A percentile compares a stretch with the other conserved stretches of the same genome.
These are phyloP conservation scores for Chlorospingus semifuscus DNA, from an alignment of 2,797 vertebrate genomes.

Conservation along the genomic window DNA sequence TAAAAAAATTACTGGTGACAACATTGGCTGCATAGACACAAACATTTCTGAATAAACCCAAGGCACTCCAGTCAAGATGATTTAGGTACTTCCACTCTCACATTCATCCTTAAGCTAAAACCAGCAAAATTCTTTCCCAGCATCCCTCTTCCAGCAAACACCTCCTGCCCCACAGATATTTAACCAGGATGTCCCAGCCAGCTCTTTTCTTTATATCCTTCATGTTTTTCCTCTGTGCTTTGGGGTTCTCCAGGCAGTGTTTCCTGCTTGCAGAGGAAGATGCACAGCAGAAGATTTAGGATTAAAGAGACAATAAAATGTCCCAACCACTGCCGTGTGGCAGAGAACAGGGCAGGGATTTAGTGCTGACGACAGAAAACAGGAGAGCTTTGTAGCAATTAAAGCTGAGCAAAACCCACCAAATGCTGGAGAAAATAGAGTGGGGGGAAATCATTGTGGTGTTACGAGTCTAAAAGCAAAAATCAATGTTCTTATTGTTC, in stretches of 20 bases:
- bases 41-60: not conserved
- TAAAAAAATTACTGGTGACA: not conserved
- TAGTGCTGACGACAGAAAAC: not conserved
- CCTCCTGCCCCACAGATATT: not conserved
- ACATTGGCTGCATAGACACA: not conserved
- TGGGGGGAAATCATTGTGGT: not conserved
- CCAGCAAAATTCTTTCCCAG: not conserved
- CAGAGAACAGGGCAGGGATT: not conserved
- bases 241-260: not conserved
- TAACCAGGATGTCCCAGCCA: not conserved
- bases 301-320: not conserved
- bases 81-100: not conserved
- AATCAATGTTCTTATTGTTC: conserved; percentile 22
- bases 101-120: not conserved
- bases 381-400: not conserved
- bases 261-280: not conserved
- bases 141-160: not conserved
- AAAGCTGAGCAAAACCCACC: not conserved
- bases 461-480: not conserved
- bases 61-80: fast-evolving
- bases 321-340: fast-evolving
- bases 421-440: not conserved
- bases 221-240: not conserved
- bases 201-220: not conserved
- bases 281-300: not conserved